phyloP scores from a whole-genome alignment of 1,140 invertebrate genomes.

The Meloidogyne floridensis region DNA sequence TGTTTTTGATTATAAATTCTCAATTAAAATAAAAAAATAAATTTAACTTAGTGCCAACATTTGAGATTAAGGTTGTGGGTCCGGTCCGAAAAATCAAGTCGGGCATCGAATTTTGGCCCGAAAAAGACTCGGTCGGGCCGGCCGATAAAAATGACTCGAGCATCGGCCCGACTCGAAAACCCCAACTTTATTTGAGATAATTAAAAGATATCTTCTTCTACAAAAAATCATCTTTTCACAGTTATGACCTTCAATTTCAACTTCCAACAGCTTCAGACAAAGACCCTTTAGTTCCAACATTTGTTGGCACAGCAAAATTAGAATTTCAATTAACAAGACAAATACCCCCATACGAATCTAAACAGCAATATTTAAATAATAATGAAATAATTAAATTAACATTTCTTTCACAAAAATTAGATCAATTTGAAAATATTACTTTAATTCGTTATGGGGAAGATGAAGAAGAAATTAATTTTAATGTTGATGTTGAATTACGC shows the following conservation, averaged over 20 bases:
- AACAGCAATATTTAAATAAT: not conserved
- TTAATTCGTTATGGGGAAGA: not conserved
- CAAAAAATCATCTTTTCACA: constrained; percentile 33
- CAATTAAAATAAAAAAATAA: too few species aligned
- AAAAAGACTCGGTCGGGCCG: too few species aligned
- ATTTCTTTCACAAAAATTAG: constrained; percentile 26
- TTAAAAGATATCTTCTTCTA: too few species aligned
- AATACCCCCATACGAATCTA: not conserved
- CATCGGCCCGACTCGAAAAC: too few species aligned
- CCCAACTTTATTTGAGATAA: too few species aligned
- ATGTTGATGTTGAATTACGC: constrained; percentile 13
- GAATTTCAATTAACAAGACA: constrained; percentile 45
- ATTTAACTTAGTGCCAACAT: too few species aligned
- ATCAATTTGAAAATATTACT: constrained; percentile 20
- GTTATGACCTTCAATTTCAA: constrained; percentile 50
- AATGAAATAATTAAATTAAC: constrained; percentile 12
- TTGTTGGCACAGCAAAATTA: constrained; percentile 46
- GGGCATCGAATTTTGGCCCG: too few species aligned
- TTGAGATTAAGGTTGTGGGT: too few species aligned
- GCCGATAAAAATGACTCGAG: too few species aligned
- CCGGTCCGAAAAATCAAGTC: too few species aligned
- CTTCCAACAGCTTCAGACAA: constrained; percentile 46
- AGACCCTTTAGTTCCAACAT: constrained; percentile 49
- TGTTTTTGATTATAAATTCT: too few species aligned
- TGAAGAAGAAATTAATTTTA: not conserved